Conservation (phyloP, 2,797 vertebrate species). For the Dicrostonyx torquatus region DNA sequence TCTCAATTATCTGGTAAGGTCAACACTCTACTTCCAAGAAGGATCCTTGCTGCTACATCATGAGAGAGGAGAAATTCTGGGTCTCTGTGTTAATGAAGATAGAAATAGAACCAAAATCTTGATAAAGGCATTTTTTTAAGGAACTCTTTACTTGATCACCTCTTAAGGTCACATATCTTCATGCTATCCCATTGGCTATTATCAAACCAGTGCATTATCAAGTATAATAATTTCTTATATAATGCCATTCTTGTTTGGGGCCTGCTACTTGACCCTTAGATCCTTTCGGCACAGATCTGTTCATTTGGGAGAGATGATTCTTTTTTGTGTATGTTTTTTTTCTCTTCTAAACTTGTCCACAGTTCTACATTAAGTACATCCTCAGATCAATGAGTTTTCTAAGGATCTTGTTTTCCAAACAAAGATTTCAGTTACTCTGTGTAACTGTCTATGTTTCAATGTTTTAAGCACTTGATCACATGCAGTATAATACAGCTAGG, state of each 20-base stretch:
- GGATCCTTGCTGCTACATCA: too few species aligned
- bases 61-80: neutral
- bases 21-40: neutral
- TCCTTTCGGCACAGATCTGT: neutral
- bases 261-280: neutral
- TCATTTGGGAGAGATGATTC: neutral
- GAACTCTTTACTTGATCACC: neutral
- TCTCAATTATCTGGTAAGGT: neutral
- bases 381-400: neutral
- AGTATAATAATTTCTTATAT: neutral
- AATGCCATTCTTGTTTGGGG: neutral
- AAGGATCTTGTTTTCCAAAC: neutral
- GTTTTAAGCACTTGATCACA: neutral
- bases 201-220: neutral
- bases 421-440: neutral
- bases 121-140: neutral
- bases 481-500: neutral
- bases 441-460: neutral
- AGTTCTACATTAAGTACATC: neutral
- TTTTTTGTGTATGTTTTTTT: neutral
- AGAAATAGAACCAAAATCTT: neutral
- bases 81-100: neutral
- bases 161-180: neutral
- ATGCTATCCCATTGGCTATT: neutral
- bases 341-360: neutral